These are phyloP conservation scores for Buathra laborator DNA, from an alignment of 2,888 invertebrate genomes.

Conservation along the genomic window DNA sequence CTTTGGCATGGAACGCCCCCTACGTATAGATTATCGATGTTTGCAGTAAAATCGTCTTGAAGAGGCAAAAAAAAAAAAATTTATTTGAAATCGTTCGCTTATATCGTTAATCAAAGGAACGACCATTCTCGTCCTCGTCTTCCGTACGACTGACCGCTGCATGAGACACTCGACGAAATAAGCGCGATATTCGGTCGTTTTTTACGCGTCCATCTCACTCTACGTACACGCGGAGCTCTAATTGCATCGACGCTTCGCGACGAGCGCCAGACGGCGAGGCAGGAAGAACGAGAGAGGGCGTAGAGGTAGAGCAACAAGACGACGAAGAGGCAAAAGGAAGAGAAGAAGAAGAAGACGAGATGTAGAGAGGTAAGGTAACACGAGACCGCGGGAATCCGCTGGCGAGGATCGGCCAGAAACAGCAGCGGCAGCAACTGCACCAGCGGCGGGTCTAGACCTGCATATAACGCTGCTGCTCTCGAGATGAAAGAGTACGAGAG, in stretches of 20 bases:
- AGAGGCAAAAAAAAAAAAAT: neutral
- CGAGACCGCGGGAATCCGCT: constrained; percentile 68
- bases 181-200: constrained; percentile 43
- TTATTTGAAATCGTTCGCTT: constrained; percentile 24
- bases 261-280: constrained; percentile 16
- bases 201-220: neutral
- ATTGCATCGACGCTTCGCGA: constrained; percentile 55
- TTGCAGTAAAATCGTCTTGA: neutral
- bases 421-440: constrained; percentile 45
- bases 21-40: neutral
- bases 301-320: constrained; percentile 50
- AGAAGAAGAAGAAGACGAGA: constrained; percentile 61
- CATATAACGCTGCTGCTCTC: neutral
- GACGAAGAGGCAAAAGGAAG: constrained; percentile 32
- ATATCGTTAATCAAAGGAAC: constrained; percentile 37
- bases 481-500: constrained; percentile 19
- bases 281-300: constrained; percentile 35
- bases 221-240: constrained; percentile 43
- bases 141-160: neutral
- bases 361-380: constrained; percentile 70
- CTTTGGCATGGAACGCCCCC: neutral
- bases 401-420: constrained; percentile 66
- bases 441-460: constrained; percentile 32
- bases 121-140: neutral
- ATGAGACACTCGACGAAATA: constrained; percentile 39